Evolutionary conservation across 2,888 invertebrate species (phyloP).

Genomic region (Bembecia ichneumoniformis): DNA sequence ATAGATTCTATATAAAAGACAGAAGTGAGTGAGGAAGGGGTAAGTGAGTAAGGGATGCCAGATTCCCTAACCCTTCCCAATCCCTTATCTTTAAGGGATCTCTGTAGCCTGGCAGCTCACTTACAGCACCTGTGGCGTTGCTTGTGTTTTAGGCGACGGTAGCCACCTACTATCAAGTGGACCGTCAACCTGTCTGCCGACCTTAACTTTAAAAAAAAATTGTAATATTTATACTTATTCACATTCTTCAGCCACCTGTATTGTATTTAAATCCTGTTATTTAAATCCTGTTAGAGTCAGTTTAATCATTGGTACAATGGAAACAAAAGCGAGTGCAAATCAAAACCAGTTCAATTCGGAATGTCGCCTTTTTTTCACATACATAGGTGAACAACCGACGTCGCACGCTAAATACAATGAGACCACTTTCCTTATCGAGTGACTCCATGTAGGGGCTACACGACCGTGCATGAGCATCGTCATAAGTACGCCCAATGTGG

Average conservation of each 20-base stretch:
- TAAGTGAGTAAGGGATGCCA: too few species aligned
- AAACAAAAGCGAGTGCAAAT: conserved; percentile 20
- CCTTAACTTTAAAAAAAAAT: too few species aligned
- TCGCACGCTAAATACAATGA: conserved; percentile 41
- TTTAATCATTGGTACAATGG: not conserved
- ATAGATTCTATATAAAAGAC: too few species aligned
- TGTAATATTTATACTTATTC: too few species aligned
- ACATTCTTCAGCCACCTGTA: not conserved
- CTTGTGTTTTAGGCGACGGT: too few species aligned
- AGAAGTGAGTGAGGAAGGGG: too few species aligned
- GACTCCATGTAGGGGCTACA: conserved; percentile 27
- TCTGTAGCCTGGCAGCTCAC: too few species aligned
- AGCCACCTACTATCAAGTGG: too few species aligned
- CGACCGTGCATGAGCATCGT: not conserved
- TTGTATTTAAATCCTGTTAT: not conserved
- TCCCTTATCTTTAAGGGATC: too few species aligned
- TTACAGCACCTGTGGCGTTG: too few species aligned
- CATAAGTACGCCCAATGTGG: not conserved
- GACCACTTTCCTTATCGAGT: conserved; percentile 56
- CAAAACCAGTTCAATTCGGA: conserved; percentile 20
- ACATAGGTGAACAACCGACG: conserved; percentile 45
- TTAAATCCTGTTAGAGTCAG: not conserved
- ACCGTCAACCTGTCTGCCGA: too few species aligned
- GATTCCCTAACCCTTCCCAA: too few species aligned
- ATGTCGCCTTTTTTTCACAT: conserved; percentile 46